Evolutionary conservation across 2,888 invertebrate species (phyloP).

Genomic region (Venusia cambrica): DNA sequence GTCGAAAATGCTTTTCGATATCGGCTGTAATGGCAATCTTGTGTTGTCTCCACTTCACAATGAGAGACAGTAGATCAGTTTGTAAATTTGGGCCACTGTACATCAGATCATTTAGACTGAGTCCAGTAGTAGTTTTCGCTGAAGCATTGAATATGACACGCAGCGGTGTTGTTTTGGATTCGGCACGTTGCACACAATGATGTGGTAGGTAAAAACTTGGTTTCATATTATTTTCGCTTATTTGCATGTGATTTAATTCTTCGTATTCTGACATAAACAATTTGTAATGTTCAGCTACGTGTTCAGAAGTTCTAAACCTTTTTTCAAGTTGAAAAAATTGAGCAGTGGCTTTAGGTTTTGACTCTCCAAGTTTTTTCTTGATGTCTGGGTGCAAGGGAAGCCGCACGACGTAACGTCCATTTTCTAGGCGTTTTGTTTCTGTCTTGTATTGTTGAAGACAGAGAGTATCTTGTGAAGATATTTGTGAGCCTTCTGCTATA

Average conservation of each 20-base stretch:
- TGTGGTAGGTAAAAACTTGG: slow-evolving; percentile 21
- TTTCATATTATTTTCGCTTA: slow-evolving; percentile 2
- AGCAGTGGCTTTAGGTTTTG: slow-evolving; percentile 16
- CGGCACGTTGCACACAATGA: slow-evolving; percentile 21
- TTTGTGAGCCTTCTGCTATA: slow-evolving; percentile 6
- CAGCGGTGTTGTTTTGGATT: slow-evolving; percentile 25
- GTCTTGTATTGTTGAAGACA: slow-evolving; percentile 14
- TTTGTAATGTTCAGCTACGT: slow-evolving; percentile 3
- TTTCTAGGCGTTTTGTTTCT: slow-evolving; percentile 11
- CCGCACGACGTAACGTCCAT: slow-evolving; percentile 13
- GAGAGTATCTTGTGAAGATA: slow-evolving; percentile 13
- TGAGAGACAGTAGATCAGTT: slow-evolving; percentile 13
- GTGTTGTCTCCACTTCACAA: slow-evolving; percentile 27
- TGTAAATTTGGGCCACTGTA: slow-evolving; percentile 27
- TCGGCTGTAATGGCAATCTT: slow-evolving; percentile 27
- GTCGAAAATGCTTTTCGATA: slow-evolving; percentile 30
- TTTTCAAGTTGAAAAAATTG: slow-evolving; percentile 16
- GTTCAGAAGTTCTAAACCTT: slow-evolving; percentile 6
- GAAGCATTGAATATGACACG: slow-evolving; percentile 33
- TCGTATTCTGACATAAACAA: slow-evolving; percentile 5
- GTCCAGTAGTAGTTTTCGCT: slow-evolving; percentile 17
- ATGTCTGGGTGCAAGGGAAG: slow-evolving; percentile 10
- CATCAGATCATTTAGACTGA: slow-evolving; percentile 31
- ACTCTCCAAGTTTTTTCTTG: slow-evolving; percentile 16
- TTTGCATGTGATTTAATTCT: slow-evolving; percentile 9